These are phyloP conservation scores for Rhinopithecus roxellana DNA, from an alignment of 2,113 vertebrate species.

Conservation along the genomic window DNA sequence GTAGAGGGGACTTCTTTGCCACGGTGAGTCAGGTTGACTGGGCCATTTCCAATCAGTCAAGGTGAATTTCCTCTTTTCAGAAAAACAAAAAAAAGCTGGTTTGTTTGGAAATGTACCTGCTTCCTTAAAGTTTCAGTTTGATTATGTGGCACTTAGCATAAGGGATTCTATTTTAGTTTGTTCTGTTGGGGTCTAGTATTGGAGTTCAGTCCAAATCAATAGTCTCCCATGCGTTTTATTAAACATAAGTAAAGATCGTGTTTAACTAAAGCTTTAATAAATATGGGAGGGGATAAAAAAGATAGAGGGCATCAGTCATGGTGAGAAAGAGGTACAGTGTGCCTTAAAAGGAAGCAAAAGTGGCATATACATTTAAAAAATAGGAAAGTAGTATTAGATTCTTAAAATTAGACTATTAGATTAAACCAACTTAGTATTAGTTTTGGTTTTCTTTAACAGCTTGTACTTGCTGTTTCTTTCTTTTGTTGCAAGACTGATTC, in stretches of 20 bases:
- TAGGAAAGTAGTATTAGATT: neutral
- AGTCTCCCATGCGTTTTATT: neutral
- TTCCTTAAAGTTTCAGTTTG: neutral
- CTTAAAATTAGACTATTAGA: neutral
- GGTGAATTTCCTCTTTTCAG: neutral
- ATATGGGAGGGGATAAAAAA: neutral
- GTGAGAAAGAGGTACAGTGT: neutral
- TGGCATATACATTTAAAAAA: neutral
- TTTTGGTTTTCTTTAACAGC: neutral
- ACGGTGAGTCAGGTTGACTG: no score
- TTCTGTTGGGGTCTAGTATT: neutral
- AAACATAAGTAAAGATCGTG: neutral
- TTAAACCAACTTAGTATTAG: neutral
- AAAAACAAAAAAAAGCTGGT: no score
- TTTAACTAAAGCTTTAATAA: neutral
- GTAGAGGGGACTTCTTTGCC: neutral
- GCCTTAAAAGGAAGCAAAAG: neutral
- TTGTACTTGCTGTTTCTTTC: neutral
- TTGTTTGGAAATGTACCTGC: neutral
- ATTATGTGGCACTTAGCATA: neutral
- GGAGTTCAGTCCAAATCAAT: neutral
- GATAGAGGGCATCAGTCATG: no score
- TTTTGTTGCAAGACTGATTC: neutral
- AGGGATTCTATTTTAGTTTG: neutral
- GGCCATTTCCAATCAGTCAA: neutral